Conservation (phyloP, 2,797 vertebrate genomes). For the Betta splendens region DNA sequence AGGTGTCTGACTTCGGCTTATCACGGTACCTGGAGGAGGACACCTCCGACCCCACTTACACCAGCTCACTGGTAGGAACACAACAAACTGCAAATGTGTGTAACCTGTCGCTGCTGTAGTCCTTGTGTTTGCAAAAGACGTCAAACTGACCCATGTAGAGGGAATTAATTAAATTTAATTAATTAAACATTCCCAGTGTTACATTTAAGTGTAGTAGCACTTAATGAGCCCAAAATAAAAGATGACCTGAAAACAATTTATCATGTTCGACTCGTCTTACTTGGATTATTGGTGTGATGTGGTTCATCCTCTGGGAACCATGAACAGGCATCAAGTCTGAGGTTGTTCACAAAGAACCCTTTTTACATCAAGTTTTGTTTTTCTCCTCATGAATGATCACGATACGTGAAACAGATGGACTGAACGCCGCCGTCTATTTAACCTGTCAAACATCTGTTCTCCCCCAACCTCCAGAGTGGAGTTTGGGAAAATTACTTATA, state of each 20-base stretch:
- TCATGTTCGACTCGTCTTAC: too few species aligned
- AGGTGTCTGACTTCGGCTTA: conserved; percentile 93
- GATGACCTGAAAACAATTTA: too few species aligned
- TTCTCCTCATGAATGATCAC: conserved; percentile 4
- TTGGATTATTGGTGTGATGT: too few species aligned
- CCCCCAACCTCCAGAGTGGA: conserved; percentile 1
- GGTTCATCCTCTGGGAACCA: background rate
- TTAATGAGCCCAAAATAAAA: too few species aligned
- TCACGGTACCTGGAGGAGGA: conserved; percentile 80
- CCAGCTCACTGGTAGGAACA: conserved; percentile 72
- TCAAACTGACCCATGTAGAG: conserved; percentile 1
- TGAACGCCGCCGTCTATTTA: conserved; percentile 7
- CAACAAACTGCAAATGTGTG: background rate
- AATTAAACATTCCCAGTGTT: too few species aligned
- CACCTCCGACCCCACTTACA: conserved; percentile 75
- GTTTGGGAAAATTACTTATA: background rate
- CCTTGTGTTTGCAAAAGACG: background rate
- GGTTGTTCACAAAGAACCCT: too few species aligned
- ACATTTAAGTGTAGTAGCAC: too few species aligned
- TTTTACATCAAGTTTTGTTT: too few species aligned
- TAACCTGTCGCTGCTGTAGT: background rate
- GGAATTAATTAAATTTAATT: too few species aligned
- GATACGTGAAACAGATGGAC: conserved; percentile 5
- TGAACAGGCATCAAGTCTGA: too few species aligned
- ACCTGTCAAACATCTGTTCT: conserved; percentile 25